Conservation (phyloP, 1,140 invertebrate species). For the Trachymyrmex septentrionalis region DNA sequence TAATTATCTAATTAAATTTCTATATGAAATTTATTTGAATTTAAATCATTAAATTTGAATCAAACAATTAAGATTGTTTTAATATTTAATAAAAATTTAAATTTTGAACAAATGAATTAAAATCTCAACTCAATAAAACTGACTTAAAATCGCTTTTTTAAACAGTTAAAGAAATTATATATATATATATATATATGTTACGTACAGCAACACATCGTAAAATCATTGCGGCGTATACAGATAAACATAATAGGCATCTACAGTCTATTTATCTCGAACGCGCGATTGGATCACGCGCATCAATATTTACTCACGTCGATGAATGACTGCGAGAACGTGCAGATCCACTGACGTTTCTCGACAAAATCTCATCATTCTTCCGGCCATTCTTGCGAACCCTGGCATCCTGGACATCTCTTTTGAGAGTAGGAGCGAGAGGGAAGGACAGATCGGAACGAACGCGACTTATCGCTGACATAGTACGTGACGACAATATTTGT, state of each 20-base stretch:
- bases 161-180: not conserved
- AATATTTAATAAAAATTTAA: not conserved
- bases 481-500: slow-evolving; percentile 67
- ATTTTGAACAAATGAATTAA: not conserved
- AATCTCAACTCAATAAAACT: not conserved
- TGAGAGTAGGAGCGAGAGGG: not conserved
- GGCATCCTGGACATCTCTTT: not conserved
- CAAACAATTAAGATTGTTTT: no score
- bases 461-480: slow-evolving; percentile 46
- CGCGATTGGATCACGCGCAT: slow-evolving; percentile 61
- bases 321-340: slow-evolving; percentile 51
- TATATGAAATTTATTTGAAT: not conserved
- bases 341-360: slow-evolving; percentile 51
- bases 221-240: not conserved
- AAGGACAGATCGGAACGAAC: slow-evolving; percentile 15
- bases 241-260: slow-evolving; percentile 19
- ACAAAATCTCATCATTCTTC: slow-evolving; percentile 58
- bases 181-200: not conserved
- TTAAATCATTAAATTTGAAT: not conserved
- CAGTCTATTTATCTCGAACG: slow-evolving; percentile 31
- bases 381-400: not conserved
- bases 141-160: not conserved
- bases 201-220: not conserved
- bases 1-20: slow-evolving; percentile 4
- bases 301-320: slow-evolving; percentile 71